phyloP scores from a whole-genome alignment of 2,797 vertebrate species.

The Squalus acanthias region DNA sequence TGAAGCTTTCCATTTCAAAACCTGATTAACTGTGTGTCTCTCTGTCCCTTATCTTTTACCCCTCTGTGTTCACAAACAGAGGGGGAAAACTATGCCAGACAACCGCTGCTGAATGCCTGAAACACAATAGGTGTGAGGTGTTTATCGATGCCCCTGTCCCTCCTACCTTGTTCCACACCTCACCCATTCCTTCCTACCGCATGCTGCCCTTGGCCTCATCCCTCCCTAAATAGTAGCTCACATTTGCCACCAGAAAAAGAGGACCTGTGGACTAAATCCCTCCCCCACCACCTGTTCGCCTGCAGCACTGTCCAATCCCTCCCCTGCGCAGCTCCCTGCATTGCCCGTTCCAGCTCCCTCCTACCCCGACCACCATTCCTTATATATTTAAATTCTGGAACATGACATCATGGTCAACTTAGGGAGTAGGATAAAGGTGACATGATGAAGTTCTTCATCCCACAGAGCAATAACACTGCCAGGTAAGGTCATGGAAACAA shows the following conservation, averaged over 20 bases:
- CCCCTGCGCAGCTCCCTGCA: no score
- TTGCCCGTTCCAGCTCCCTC: background rate
- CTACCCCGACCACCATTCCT: background rate
- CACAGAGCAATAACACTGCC: background rate
- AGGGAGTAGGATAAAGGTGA: no score
- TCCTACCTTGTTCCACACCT: background rate
- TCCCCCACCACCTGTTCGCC: background rate
- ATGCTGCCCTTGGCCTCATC: background rate
- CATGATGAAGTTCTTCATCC: no score
- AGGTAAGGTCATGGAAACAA: background rate
- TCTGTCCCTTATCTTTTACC: background rate
- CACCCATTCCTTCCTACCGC: background rate
- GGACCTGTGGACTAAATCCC: background rate
- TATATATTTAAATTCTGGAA: background rate
- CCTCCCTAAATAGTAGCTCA: background rate
- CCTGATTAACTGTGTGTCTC: background rate
- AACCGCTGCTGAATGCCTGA: background rate
- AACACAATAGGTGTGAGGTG: background rate
- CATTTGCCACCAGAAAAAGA: background rate
- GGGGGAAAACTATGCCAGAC: background rate
- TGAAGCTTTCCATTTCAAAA: background rate
- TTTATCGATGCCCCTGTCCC: no score
- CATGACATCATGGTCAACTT: background rate
- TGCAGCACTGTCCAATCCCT: background rate
- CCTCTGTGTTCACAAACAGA: background rate